A percentile compares a stretch with the other conserved stretches of the same genome.
phyloP scores from a whole-genome alignment of 2,113 vertebrate genomes.

The Globicephala melas region DNA sequence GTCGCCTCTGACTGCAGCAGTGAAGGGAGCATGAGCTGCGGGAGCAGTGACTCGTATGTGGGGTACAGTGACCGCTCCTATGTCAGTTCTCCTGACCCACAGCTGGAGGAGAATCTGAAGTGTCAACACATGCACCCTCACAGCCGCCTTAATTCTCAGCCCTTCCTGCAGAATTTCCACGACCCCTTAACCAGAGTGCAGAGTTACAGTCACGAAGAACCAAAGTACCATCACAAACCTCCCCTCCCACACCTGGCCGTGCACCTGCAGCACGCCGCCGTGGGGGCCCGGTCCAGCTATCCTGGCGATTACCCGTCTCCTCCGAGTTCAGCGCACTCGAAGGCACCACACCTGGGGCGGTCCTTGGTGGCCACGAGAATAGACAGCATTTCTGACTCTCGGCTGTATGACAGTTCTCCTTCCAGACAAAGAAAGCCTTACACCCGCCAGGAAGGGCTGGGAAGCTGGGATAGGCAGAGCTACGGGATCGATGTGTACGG shows the following conservation, averaged over 20 bases:
- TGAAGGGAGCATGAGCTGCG: slow-evolving; percentile 92
- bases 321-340: slow-evolving; percentile 79
- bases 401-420: slow-evolving; percentile 89
- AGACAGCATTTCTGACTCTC: slow-evolving; percentile 93
- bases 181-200: slow-evolving; percentile 85
- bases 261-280: slow-evolving; percentile 88
- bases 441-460: slow-evolving; percentile 85
- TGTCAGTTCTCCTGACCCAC: slow-evolving; percentile 87
- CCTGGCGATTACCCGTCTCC: slow-evolving; percentile 88
- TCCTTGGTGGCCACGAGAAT: slow-evolving; percentile 88
- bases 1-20: slow-evolving; percentile 95
- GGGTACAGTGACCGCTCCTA: slow-evolving; percentile 90
- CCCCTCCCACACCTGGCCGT: slow-evolving; percentile 88
- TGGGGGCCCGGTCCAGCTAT: slow-evolving; percentile 90
- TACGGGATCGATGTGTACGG: slow-evolving; percentile 85
- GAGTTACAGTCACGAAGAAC: slow-evolving; percentile 88
- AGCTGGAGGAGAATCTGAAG: slow-evolving; percentile 89
- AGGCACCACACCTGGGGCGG: slow-evolving; percentile 87
- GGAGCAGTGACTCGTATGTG: slow-evolving; percentile 92
- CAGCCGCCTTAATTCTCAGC: slow-evolving; percentile 81
- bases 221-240: slow-evolving; percentile 87
- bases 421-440: slow-evolving; percentile 87
- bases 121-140: slow-evolving; percentile 86
- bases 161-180: slow-evolving; percentile 87
- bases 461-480: slow-evolving; percentile 85